Conservation (phyloP, 2,888 invertebrate genomes). For the Callosobruchus maculatus region DNA sequence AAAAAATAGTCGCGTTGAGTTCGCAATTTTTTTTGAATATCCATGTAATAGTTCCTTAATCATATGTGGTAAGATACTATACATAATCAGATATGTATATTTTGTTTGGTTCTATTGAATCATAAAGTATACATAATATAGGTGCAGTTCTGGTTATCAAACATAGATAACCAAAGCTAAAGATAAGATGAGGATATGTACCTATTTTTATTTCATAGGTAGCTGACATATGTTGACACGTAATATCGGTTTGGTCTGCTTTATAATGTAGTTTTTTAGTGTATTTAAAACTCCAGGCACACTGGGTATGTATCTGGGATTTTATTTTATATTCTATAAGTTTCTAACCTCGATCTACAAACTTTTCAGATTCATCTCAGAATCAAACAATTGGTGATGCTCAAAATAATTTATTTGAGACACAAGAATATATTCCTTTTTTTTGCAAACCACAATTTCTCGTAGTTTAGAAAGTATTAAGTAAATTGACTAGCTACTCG, state of each 20-base stretch:
- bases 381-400: too few relatives aligned
- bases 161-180: neutral
- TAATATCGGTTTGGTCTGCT: neutral
- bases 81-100: neutral
- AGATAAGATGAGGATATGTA: neutral
- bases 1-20: too few relatives aligned
- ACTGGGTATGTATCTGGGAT: neutral
- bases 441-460: too few relatives aligned
- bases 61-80: neutral
- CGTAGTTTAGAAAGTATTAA: too few relatives aligned
- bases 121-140: neutral
- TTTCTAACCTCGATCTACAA: neutral
- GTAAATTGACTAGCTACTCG: too few relatives aligned
- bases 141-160: neutral
- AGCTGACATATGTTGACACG: neutral
- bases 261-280: neutral
- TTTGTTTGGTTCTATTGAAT: neutral
- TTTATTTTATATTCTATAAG: too few relatives aligned
- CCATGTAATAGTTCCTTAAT: too few relatives aligned
- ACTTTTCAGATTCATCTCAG: neutral
- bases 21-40: too few relatives aligned
- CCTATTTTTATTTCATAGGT: neutral
- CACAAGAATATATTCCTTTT: too few relatives aligned
- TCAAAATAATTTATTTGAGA: too few relatives aligned
- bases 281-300: neutral